Base-by-base conservation (phyloP, 2,113 vertebrate species). In the Varanus komodoensis region DNA sequence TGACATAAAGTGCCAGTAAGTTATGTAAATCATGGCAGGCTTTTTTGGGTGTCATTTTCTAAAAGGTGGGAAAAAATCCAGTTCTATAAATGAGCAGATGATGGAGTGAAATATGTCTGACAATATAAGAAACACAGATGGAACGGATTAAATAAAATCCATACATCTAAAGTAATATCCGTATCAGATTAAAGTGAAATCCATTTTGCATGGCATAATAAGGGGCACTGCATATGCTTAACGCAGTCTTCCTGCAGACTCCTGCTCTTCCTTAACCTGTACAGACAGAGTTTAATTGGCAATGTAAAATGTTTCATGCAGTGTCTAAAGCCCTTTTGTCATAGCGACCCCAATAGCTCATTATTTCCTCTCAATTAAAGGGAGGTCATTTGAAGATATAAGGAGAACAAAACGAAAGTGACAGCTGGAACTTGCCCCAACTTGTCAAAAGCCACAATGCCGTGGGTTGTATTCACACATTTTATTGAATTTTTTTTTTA, bases 391-490 rank as follows among this genome's bases (percentile, higher is more conserved):
- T 86, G 84, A 86, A 94, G 71, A 61, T 61, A 61, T 61, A 12
- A 61, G 3, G 57, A 61, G 8, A 3, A 11, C 12, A 15, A 61
- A 61, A 34, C 14, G 81, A 79, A 87, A 80, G 21, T 44, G 14
- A 71, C 11, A 14, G 15, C 57, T n/a, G 32, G 34, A 29, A 82
- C 57, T 25, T 74, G 77, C 4, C 27, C 77, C 17, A 71, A 34
- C 27, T 71, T 67, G 19, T 0, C 0, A 6, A 73, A 29, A 83
- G 52, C 1, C 21, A 14, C 0, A 0, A 25, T 64, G 29, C 38
- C 38, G 9, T 15, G 71, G 82, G 14, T 73, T 78, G n/a, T 17
- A 29, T 87, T 87, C 89, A 25, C 32, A 9, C 57, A 52, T 11
- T 67, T 82, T 78, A 32, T 74, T 67, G 50, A 79, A 7, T 44